Conservation (phyloP, 2,113 vertebrate species). For the Cyphomyrus discorhynchus region DNA sequence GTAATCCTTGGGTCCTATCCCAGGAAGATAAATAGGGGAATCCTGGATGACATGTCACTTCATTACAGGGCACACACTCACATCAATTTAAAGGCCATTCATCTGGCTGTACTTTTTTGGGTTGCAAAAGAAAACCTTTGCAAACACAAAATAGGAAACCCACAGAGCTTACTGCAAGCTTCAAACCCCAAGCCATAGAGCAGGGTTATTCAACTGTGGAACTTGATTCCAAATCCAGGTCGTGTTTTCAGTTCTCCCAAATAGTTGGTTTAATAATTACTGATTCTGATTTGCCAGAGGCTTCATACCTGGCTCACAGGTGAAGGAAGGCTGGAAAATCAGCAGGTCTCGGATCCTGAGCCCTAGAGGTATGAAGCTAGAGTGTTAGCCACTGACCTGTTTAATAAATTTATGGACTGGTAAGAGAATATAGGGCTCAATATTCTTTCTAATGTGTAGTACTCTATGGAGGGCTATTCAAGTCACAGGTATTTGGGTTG, state of each 20-base stretch:
- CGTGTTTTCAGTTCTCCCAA: too few relatives aligned
- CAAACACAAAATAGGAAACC: neutral
- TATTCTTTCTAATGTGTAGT: neutral
- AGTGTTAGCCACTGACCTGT: neutral
- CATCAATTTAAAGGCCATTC: neutral
- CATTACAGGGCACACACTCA: neutral
- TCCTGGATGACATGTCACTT: neutral
- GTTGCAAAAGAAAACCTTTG: neutral
- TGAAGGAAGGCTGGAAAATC: too few relatives aligned
- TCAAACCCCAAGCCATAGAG: neutral
- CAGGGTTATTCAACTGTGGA: too few relatives aligned
- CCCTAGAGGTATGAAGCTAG: neutral
- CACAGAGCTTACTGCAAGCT: neutral
- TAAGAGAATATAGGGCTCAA: neutral
- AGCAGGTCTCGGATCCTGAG: too few relatives aligned
- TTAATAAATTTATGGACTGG: neutral
- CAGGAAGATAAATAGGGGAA: neutral
- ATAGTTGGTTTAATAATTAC: too few relatives aligned
- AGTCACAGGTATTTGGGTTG: neutral
- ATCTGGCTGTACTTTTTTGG: neutral
- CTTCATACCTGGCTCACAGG: too few relatives aligned
- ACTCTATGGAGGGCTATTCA: neutral
- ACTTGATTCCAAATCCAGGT: too few relatives aligned
- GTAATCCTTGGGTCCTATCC: neutral
- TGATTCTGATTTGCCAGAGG: too few relatives aligned